These are phyloP conservation scores for Macheiramphus alcinus DNA, from an alignment of 2,113 vertebrate species.

Conservation along the genomic window DNA sequence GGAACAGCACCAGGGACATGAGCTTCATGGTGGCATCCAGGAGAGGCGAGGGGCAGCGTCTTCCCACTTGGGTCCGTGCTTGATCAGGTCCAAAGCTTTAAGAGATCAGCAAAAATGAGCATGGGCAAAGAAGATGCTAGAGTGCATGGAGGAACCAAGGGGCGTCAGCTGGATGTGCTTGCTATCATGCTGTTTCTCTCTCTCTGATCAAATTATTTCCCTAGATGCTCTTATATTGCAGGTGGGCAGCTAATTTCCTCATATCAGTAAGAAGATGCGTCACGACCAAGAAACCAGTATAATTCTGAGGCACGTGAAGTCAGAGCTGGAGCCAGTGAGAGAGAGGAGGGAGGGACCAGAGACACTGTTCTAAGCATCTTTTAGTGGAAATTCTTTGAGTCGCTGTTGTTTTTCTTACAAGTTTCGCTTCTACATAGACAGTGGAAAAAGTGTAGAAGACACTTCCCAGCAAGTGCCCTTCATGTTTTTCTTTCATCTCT, in stretches of 20 bases:
- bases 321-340: background rate
- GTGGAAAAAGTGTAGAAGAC: constrained; percentile 76
- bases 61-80: background rate
- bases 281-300: constrained; percentile 9
- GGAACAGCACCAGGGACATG: background rate
- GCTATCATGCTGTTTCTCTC: background rate
- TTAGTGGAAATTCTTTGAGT: constrained; percentile 65
- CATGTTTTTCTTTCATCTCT: constrained; percentile 67
- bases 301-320: constrained; percentile 23
- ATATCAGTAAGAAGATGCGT: constrained; percentile 16
- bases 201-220: background rate
- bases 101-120: background rate
- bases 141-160: background rate
- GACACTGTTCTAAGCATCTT: constrained; percentile 51
- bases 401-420: constrained; percentile 64
- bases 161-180: background rate
- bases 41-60: background rate
- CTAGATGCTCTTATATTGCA: constrained; percentile 39
- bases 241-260: constrained; percentile 48
- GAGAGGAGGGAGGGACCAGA: constrained; percentile 17
- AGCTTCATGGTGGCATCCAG: constrained; percentile 17
- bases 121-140: background rate
- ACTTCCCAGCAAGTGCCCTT: constrained; percentile 74
- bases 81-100: background rate
- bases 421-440: constrained; percentile 66